Evolutionary conservation across 2,113 vertebrate species (phyloP).

Genomic region (Sebastes fasciatus): DNA sequence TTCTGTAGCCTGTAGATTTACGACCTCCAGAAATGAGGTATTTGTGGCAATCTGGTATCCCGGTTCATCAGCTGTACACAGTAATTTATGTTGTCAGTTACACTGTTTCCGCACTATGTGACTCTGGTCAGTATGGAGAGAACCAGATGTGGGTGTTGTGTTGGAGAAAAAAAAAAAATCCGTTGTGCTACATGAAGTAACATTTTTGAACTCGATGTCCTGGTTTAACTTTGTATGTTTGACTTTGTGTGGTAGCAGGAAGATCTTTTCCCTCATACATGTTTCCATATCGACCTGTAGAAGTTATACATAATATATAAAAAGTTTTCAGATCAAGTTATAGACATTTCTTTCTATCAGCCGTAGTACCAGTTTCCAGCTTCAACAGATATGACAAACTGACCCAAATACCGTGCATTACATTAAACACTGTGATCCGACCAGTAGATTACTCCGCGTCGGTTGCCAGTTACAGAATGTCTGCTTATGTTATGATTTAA

Average conservation of each 20-base stretch:
- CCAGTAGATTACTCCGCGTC: conserved; percentile 43
- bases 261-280: neutral
- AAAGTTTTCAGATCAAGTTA: neutral
- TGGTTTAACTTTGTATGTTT: neutral
- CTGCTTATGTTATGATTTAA: conserved; percentile 66
- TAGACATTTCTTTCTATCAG: neutral
- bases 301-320: neutral
- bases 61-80: conserved; percentile 60
- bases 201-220: conserved; percentile 3
- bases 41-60: conserved; percentile 20
- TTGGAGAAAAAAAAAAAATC: conserved; percentile 3
- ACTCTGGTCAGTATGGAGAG: conserved; percentile 30
- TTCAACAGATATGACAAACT: conserved; percentile 34
- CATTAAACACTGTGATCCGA: conserved; percentile 49
- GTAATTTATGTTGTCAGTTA: conserved; percentile 47
- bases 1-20: conserved; percentile 39
- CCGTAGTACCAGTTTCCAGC: conserved; percentile 28
- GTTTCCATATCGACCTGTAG: neutral
- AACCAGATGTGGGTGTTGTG: conserved; percentile 58
- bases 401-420: conserved; percentile 64
- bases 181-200: conserved; percentile 31
- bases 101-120: conserved; percentile 31
- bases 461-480: conserved; percentile 54
- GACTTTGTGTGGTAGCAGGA: neutral
- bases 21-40: conserved; percentile 49